These are phyloP conservation scores for Dolomedes plantarius DNA, from an alignment of 2,888 invertebrate genomes.

Conservation along the genomic window DNA sequence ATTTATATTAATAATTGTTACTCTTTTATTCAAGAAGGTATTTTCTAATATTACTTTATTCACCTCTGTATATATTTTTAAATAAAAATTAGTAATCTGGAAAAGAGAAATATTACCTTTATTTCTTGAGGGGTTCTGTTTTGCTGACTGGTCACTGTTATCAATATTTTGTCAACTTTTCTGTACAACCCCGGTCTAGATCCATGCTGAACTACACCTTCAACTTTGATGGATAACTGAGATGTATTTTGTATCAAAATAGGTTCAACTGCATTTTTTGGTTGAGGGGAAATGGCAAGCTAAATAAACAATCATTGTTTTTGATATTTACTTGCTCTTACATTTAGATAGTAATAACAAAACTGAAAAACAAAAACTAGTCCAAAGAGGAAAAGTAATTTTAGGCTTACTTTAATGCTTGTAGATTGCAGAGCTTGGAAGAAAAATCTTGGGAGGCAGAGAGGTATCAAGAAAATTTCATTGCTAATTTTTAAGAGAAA, in stretches of 20 bases:
- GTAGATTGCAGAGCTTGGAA: conserved; percentile 91
- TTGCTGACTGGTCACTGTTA: conserved; percentile 79
- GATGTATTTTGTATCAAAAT: conserved; percentile 89
- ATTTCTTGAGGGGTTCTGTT: conserved; percentile 75
- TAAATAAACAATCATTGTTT: conserved; percentile 74
- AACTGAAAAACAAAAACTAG: too few species aligned
- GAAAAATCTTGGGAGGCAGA: conserved; percentile 86
- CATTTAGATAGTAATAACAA: background rate
- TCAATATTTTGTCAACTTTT: conserved; percentile 83
- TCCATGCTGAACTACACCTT: conserved; percentile 89
- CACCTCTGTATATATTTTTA: too few species aligned
- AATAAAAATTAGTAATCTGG: too few species aligned
- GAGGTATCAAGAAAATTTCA: conserved; percentile 81
- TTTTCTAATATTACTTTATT: too few species aligned
- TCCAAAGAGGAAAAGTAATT: too few species aligned
- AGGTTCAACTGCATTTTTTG: conserved; percentile 87
- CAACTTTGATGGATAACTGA: conserved; percentile 92
- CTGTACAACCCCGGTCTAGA: conserved; percentile 82
- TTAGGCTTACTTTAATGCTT: conserved; percentile 81
- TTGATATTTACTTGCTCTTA: too few species aligned
- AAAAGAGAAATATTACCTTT: too few species aligned
- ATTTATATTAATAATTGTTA: too few species aligned
- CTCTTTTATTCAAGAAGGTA: too few species aligned
- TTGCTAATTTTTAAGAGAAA: conserved; percentile 77
- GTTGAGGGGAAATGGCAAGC: conserved; percentile 88